These are phyloP conservation scores for Salvelinus namaycush DNA, from an alignment of 2,113 vertebrate species.

Conservation along the genomic window DNA sequence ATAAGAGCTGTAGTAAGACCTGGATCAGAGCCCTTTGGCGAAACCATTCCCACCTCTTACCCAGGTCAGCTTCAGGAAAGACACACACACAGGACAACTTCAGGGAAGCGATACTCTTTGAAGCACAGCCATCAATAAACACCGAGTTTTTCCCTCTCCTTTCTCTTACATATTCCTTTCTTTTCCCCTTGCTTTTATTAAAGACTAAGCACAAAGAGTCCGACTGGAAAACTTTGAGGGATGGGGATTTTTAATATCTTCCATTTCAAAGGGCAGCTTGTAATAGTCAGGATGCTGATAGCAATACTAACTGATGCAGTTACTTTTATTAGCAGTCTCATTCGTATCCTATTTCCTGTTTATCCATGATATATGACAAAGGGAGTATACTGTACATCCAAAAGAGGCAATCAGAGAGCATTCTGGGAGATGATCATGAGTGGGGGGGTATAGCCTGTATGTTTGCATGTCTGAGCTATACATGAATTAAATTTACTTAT, in stretches of 20 bases:
- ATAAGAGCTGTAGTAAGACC: background rate
- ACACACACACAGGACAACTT: background rate
- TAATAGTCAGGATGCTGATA: background rate
- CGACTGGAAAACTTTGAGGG: background rate
- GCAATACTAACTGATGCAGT: background rate
- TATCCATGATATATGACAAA: too few relatives aligned
- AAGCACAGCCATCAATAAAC: background rate
- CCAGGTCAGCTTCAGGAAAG: background rate
- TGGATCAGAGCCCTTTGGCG: slow-evolving; percentile 3
- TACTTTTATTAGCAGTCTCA: background rate
- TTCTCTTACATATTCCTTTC: background rate
- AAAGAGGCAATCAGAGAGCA: too few relatives aligned
- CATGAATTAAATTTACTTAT: background rate
- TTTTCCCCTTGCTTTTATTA: background rate
- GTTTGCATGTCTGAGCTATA: background rate
- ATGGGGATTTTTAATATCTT: slow-evolving; percentile 1
- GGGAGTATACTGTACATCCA: too few relatives aligned
- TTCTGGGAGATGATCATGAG: background rate
- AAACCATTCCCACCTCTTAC: slow-evolving; percentile 11
- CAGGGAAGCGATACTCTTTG: background rate
- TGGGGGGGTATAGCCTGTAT: background rate
- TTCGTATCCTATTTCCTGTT: background rate
- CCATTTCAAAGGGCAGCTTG: slow-evolving; percentile 7
- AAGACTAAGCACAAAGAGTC: background rate
- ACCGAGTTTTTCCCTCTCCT: background rate